Conservation (phyloP, 2,113 vertebrate species). For the Eulemur macaco region DNA sequence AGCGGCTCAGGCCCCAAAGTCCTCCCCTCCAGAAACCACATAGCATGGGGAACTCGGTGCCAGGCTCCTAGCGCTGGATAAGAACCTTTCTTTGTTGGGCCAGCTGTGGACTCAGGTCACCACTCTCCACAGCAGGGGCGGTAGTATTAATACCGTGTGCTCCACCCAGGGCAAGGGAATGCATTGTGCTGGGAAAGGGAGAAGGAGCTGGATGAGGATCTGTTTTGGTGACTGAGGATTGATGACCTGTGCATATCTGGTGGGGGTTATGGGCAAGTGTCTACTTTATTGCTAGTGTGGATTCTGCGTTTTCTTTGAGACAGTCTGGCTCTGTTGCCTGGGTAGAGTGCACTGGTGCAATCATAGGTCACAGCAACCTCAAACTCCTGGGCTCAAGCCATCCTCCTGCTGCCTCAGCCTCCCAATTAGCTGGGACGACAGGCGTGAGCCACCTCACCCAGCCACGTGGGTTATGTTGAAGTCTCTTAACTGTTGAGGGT, state of each 20-base stretch:
- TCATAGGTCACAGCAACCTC: too few relatives aligned
- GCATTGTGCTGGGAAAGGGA: background rate
- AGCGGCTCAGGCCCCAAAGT: background rate
- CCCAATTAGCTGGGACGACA: too few relatives aligned
- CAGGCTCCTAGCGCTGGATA: rapidly evolving
- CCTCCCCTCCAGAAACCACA: background rate
- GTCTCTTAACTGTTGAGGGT: background rate
- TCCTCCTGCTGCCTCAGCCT: too few relatives aligned
- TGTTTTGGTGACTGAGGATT: background rate
- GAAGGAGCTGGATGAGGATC: background rate
- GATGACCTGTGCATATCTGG: background rate
- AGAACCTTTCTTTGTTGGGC: background rate
- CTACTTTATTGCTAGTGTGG: background rate
- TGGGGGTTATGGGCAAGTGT: background rate
- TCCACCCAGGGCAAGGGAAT: rapidly evolving
- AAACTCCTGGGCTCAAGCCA: too few relatives aligned
- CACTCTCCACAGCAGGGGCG: rapidly evolving
- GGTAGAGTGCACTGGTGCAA: too few relatives aligned
- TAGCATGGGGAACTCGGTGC: background rate
- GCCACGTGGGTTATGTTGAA: background rate
- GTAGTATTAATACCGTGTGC: background rate
- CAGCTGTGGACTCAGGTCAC: background rate
- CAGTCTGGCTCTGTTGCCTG: too few relatives aligned
- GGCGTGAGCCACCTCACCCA: too few relatives aligned
- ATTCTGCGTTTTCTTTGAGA: background rate